Conservation (phyloP, 2,888 invertebrate species). For the Ectemnius continuus region DNA sequence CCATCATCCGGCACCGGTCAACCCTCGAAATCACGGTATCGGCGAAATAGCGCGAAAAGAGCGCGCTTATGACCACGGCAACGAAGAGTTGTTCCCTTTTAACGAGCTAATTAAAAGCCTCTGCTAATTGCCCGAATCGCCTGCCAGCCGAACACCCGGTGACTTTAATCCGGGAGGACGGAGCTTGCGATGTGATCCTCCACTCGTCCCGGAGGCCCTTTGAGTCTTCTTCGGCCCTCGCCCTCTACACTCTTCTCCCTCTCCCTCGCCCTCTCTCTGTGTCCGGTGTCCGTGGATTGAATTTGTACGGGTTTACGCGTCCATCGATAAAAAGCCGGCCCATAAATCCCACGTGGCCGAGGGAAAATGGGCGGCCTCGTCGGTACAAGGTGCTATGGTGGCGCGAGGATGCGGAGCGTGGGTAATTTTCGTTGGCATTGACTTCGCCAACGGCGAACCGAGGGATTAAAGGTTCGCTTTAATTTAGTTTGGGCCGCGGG, state of each 20-base stretch:
- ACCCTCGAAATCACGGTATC: constrained; percentile 49
- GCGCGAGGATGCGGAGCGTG: too few species aligned
- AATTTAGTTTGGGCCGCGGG: constrained; percentile 6
- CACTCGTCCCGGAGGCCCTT: background rate
- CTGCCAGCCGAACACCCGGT: constrained; percentile 30
- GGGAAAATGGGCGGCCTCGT: too few species aligned
- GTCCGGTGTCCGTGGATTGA: background rate
- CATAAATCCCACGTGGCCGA: background rate
- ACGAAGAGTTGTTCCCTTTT: constrained; percentile 47
- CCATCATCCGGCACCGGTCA: background rate
- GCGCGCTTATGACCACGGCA: constrained; percentile 36
- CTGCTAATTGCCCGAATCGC: constrained; percentile 50
- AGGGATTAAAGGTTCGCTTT: constrained; percentile 9
- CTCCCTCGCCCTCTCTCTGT: background rate
- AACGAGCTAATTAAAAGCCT: constrained; percentile 59
- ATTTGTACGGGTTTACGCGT: constrained; percentile 1
- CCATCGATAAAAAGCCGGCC: constrained; percentile 3
- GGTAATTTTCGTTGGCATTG: too few species aligned
- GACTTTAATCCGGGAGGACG: constrained; percentile 31
- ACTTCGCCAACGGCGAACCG: background rate
- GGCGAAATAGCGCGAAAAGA: constrained; percentile 42
- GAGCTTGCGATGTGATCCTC: too few species aligned
- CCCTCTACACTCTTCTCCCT: background rate
- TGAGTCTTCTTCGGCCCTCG: background rate
- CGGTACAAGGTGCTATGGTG: too few species aligned